phyloP scores from a whole-genome alignment of 2,113 vertebrate species.

The Indri indri region DNA sequence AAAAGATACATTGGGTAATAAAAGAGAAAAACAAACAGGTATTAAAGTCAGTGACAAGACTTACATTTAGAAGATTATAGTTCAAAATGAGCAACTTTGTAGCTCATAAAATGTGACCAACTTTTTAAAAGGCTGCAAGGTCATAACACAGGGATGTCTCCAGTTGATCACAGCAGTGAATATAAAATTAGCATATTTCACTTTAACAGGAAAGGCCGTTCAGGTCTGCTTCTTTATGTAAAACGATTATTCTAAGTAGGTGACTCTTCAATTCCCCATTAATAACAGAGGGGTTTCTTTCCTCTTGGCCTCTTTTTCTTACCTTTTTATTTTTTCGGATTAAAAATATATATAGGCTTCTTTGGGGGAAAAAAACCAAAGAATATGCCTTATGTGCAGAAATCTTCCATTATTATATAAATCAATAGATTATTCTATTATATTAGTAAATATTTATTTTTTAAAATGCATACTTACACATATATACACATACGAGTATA shows the following conservation, averaged over 20 bases:
- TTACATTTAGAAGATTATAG: not conserved
- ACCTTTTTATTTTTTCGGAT: not conserved
- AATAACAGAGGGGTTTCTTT: constrained; percentile 26
- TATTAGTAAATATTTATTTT: not conserved
- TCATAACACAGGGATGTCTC: not conserved
- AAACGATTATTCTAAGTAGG: constrained; percentile 31
- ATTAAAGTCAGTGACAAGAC: not conserved
- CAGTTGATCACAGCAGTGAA: not conserved
- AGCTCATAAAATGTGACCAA: not conserved
- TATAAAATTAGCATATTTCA: constrained; percentile 46
- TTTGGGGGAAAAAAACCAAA: not conserved
- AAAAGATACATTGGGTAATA: not conserved
- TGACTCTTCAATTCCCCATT: constrained; percentile 21
- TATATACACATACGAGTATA: not conserved
- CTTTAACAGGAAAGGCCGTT: constrained; percentile 21
- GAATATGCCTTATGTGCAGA: not conserved
- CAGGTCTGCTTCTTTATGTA: constrained; percentile 32
- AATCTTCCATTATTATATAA: not conserved
- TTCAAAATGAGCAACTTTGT: not conserved
- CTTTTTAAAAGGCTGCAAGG: constrained; percentile 46
- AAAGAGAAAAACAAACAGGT: constrained; percentile 36
- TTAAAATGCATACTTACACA: not conserved
- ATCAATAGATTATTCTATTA: not conserved
- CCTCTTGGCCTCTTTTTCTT: not conserved
- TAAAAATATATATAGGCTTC: not conserved